Base-by-base conservation (phyloP, 2,888 invertebrate species). In the Ferdinandea cuprea region DNA sequence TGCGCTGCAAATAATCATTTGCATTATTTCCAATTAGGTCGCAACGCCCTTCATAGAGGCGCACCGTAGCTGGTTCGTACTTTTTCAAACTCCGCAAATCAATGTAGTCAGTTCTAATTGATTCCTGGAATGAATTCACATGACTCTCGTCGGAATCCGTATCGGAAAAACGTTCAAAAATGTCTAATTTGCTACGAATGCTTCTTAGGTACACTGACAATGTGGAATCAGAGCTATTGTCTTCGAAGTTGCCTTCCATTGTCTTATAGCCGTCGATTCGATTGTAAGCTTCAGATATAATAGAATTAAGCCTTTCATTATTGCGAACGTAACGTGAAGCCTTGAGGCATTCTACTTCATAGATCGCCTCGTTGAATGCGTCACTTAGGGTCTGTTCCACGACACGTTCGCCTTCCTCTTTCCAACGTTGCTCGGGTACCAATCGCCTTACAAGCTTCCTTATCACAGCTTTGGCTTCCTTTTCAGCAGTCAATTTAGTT, bases 361-460 rank as follows among this genome's bases (percentile, higher is more conserved):
- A 42, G 2, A 89, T 86, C 0, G 89, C 61, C 0, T 87, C 87
- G 42, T 88, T 86, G 0, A 90, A 63, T 0, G 90, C 52, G 52
- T 87, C 87, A 3, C 69, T 76, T 9, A 86, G 69, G 56, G 85
- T 88, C 56, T 88, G 88, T 13, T 86, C 68, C 0, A 85, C 85
- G n/a, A 88, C 80, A 0, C 88, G 86, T 50, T 89, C 89, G 0
- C 69, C 54, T 42, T 87, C 78, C 0, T 86, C 85, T 37, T 69
- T 87, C 89, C 90, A 90, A 42, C 89, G 88, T 2, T 87, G 66
- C 0, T 88, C 88, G 0, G 89, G 88, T 0, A 90, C 87, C 0
- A 87, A 86, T 15, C 85, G 83, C 8, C 89, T 86, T 7, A 90
- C 86, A 0, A 89, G 11, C 56, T 89, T 90, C 1, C 88, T 84